Base-by-base conservation (phyloP, 2,113 vertebrate species). In the Alaudala cheleensis region DNA sequence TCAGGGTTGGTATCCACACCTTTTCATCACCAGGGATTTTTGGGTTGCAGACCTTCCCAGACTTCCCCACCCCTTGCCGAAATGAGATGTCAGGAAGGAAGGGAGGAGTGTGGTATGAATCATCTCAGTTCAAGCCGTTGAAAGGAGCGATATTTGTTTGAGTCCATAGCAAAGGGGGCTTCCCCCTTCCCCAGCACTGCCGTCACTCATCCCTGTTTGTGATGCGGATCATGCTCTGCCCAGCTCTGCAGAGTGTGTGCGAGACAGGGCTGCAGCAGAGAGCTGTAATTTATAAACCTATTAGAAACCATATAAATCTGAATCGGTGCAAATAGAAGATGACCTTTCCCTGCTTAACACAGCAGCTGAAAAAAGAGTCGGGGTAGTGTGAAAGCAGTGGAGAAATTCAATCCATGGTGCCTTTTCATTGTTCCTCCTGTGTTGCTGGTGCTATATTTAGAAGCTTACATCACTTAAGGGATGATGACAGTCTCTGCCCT, bases 381-480 rank as follows among this genome's bases (percentile, higher is more conserved):
- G 58, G 91, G 84, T 25, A 93, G 65, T 70, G 57, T 25, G 54
- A 92, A 92, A 91, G 88, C 70, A 13, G 14, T 40, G 86, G 88
- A 85, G 92, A 96, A 96, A 96, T 92, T 90, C 90, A 97, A 96
- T 95, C 94, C 86, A 45, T 91, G 88, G 77, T 97, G 97, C 88
- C 95, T 97, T 97, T 97, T 97, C 97, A 98, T 98, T 98, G 98
- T 98, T 98, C 98, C 96, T 97, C 95, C 90, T 95, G 94, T 98
- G 97, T 94, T 81, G 95, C 97, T 97, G 98, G 67, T 97, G 97
- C 98, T 99, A 99, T 98, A 98, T 99, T 99, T 99, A 99, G 98
- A 98, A 97, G 98, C 98, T 99, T 98, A 98, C 98, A 98, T 99
- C 98, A 99, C 98, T 98, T 97, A 96, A 62, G 96, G 97, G 97